These are phyloP conservation scores for Coleophora deauratella DNA, from an alignment of 2,888 invertebrate species.

Conservation along the genomic window DNA sequence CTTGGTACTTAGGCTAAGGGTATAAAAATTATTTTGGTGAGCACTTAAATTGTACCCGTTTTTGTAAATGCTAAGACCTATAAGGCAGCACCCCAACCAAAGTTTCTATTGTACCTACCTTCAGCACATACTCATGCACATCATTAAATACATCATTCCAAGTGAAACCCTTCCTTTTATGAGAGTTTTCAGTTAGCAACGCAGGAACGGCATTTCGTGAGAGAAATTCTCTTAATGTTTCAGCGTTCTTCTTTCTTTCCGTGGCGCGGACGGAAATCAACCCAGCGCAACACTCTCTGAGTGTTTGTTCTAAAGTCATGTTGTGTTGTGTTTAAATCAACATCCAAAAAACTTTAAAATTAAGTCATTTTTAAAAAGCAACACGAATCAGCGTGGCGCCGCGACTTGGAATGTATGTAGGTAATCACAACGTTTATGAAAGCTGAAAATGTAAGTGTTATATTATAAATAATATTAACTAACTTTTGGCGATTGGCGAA, in stretches of 20 bases:
- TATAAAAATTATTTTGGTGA: too few relatives aligned
- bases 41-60: too few relatives aligned
- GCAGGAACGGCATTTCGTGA: constrained; percentile 49
- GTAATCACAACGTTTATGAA: too few relatives aligned
- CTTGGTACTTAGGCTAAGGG: too few relatives aligned
- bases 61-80: too few relatives aligned
- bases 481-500: too few relatives aligned
- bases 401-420: too few relatives aligned
- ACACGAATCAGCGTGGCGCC: not conserved
- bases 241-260: constrained; percentile 64
- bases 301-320: constrained; percentile 53
- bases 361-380: not conserved
- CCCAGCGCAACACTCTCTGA: constrained; percentile 45
- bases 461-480: too few relatives aligned
- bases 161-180: constrained; percentile 41
- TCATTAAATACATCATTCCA: constrained; percentile 62
- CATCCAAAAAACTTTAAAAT: not conserved
- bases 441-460: too few relatives aligned
- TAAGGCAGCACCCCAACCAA: too few relatives aligned
- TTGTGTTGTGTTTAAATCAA: not conserved
- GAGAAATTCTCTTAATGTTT: constrained; percentile 52
- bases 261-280: constrained; percentile 49
- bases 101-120: constrained; percentile 27
- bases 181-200: constrained; percentile 47
- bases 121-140: constrained; percentile 55